These are phyloP conservation scores for Mechanitis mazaeus DNA, from an alignment of 2,888 invertebrate species.

Conservation along the genomic window DNA sequence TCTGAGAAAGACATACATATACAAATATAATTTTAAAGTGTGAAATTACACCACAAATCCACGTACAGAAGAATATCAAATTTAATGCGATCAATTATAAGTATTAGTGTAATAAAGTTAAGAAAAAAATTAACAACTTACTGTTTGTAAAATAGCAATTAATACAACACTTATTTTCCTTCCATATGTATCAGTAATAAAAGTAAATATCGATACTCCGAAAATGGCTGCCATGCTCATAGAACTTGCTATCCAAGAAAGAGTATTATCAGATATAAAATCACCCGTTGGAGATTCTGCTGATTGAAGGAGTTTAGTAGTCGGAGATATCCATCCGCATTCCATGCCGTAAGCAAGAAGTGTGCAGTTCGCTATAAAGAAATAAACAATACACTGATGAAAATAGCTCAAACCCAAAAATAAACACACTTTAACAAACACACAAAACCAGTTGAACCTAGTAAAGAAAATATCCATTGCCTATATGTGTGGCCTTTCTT, in stretches of 20 bases:
- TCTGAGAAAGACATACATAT: slow-evolving; percentile 32
- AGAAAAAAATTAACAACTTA: neutral
- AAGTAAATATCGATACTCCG: slow-evolving; percentile 57
- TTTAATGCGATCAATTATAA: neutral
- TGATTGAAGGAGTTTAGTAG: slow-evolving; percentile 48
- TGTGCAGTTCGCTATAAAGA: slow-evolving; percentile 44
- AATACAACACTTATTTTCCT: slow-evolving; percentile 57
- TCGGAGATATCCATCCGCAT: slow-evolving; percentile 58
- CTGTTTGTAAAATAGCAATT: slow-evolving; percentile 38
- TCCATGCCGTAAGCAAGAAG: slow-evolving; percentile 13
- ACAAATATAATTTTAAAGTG: neutral
- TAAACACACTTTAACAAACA: neutral
- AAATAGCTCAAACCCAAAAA: neutral
- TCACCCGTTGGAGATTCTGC: slow-evolving; percentile 39
- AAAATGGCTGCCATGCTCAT: slow-evolving; percentile 50
- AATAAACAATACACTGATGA: neutral
- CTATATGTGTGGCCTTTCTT: slow-evolving; percentile 26
- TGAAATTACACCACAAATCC: neutral
- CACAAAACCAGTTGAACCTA: slow-evolving; percentile 23
- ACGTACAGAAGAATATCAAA: neutral
- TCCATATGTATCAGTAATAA: slow-evolving; percentile 54
- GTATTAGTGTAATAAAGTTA: neutral
- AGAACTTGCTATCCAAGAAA: slow-evolving; percentile 56
- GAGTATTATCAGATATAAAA: slow-evolving; percentile 45
- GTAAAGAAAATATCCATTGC: slow-evolving; percentile 33